Base-by-base conservation (phyloP, 2,888 invertebrate species). In the Ceramica pisi region DNA sequence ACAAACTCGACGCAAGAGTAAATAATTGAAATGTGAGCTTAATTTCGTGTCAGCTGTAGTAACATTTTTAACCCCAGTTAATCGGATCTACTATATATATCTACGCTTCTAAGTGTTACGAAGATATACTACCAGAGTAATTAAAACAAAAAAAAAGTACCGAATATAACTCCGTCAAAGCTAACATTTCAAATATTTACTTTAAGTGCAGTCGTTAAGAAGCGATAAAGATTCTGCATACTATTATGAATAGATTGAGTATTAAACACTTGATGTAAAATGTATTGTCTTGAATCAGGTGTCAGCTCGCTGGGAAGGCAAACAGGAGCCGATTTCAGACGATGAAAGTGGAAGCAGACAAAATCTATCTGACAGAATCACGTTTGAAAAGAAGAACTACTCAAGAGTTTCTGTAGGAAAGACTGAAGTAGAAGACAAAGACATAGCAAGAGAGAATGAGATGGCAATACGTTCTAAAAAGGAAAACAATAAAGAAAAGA, bases 281-380 rank as follows among this genome's bases (percentile, higher is more conserved):
- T 44, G 12, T 12, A n/a, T 35, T 21, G 16, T 12, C 50, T 87
- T 75, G 60, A 78, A 16, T 46, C 75, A 75, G 72, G 50, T 72
- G 63, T 85, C 75, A 59, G 60, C 78, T 3, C 84, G 70, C 2
- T 94, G 92, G 93, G 92, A 94, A 75, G 93, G 92, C 1, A 94
- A 94, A 81, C 90, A 91, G 62, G 94, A 94, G 59, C 89, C 90
- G 0, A 0, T 85, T 6, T 93, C 94, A 0, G 95, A 94, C 7
- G 93, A 94, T 0, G 94, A 94, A 69, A 71, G 46, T 21, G 64
- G 55, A 21, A 48, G 12, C 0, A 48, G 68, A 12, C 67, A 69
- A 0, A 75, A 74, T 0, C 70, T 87, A 0, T 86, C 90, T 8
- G 82, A 87, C 48, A 82, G 78, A 66, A 80, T 87, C 21, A 78